Conservation (phyloP, 2,113 vertebrate species). For the Dromaius novaehollandiae region DNA sequence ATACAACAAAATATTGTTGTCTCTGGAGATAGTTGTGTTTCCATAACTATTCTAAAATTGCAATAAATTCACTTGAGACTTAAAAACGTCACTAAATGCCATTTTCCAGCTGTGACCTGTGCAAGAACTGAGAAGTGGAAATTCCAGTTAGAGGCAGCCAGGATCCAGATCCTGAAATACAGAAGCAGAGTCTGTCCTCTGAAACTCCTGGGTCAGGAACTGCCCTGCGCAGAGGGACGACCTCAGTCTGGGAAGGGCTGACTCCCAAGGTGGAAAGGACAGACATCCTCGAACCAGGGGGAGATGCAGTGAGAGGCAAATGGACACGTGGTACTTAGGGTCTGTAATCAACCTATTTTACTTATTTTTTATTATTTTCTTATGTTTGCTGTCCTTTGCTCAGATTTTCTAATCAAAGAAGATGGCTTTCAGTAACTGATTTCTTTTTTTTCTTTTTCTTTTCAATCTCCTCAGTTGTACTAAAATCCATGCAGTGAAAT, state of each 20-base stretch:
- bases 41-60: not conserved
- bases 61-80: not conserved
- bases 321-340: not conserved
- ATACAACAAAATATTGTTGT: not conserved
- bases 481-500: not conserved
- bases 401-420: not conserved
- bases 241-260: no score
- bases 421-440: not conserved
- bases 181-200: not conserved
- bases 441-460: not conserved
- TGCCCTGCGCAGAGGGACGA: no score
- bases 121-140: not conserved
- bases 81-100: not conserved
- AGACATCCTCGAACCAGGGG: not conserved
- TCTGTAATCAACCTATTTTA: no score
- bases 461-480: not conserved
- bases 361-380: not conserved
- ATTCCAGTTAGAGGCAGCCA: not conserved
- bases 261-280: not conserved
- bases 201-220: not conserved
- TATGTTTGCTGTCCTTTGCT: not conserved
- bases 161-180: not conserved
- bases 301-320: not conserved
- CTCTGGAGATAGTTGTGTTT: not conserved
- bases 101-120: not conserved